Percentiles rank a stretch among this genome's conserved stretches.
phyloP scores from a whole-genome alignment of 1,140 invertebrate genomes.

The Philotrypesis tridentata region DNA sequence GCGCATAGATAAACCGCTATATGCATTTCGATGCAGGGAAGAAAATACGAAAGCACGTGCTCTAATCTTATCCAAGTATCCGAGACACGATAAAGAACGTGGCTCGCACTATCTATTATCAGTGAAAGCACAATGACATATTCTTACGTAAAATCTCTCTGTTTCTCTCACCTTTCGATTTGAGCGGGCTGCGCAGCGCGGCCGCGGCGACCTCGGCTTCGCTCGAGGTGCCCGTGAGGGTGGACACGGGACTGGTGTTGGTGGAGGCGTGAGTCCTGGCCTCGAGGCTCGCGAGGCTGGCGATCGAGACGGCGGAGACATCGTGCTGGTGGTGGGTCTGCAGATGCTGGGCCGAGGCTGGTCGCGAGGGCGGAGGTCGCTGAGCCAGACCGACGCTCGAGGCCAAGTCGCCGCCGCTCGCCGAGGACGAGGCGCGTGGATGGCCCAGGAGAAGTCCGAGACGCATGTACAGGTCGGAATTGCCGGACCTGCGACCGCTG shows the following conservation, averaged over 20 bases:
- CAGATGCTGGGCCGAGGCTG: constrained; percentile 16
- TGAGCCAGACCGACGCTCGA: constrained; percentile 25
- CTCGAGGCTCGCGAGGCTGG: constrained; percentile 85
- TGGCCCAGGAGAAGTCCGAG: constrained; percentile 87
- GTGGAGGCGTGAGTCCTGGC: constrained; percentile 81
- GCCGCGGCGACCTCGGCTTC: constrained; percentile 77
- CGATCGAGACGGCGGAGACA: constrained; percentile 77
- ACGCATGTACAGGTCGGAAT: constrained; percentile 88
- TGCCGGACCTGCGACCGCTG: constrained; percentile 68
- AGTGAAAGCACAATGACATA: no score
- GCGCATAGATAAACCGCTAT: no score
- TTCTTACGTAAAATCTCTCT: no score
- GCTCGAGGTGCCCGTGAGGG: constrained; percentile 85
- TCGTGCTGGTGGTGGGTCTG: constrained; percentile 64
- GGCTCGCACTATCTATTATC: no score
- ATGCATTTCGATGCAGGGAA: no score
- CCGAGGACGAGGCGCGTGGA: constrained; percentile 66
- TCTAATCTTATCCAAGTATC: background rate
- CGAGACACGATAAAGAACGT: no score
- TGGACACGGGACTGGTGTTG: constrained; percentile 91
- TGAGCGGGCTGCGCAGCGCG: constrained; percentile 73
- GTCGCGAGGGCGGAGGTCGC: constrained; percentile 33
- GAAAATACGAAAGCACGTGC: background rate
- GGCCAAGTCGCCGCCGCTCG: constrained; percentile 23
- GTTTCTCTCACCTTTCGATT: constrained; percentile 51